Evolutionary conservation across 2,113 vertebrate genomes (phyloP).

Genomic region (Myrmophylax atrothorax): DNA sequence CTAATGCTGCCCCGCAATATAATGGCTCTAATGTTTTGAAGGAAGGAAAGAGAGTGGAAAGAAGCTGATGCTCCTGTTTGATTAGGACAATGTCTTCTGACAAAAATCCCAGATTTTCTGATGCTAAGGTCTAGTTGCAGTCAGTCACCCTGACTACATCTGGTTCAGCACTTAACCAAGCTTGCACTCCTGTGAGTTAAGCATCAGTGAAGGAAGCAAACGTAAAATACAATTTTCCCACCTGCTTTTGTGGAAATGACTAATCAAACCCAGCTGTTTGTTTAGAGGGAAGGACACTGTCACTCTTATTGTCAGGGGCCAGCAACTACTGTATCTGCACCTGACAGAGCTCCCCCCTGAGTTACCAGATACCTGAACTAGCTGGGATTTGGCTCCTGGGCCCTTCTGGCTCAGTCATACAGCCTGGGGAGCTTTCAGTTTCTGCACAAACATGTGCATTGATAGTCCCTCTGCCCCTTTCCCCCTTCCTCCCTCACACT

Average conservation of each 20-base stretch:
- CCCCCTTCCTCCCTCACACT: slow-evolving; percentile 20
- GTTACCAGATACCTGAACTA: background rate
- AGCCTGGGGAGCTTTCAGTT: background rate
- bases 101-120: slow-evolving; percentile 20
- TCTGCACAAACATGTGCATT: slow-evolving; percentile 18
- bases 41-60: slow-evolving; percentile 61
- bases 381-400: background rate
- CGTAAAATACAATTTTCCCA: background rate
- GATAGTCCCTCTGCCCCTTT: slow-evolving; percentile 55
- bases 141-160: background rate
- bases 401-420: background rate
- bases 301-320: background rate
- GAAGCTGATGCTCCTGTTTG: slow-evolving; percentile 18
- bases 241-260: background rate
- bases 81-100: background rate
- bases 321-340: background rate
- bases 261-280: background rate
- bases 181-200: background rate
- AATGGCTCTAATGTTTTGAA: slow-evolving; percentile 77
- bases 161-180: background rate
- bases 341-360: background rate
- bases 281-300: background rate
- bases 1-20: slow-evolving; percentile 76
- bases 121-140: background rate
- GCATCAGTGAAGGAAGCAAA: background rate